Percentiles rank a stretch among this genome's conserved stretches.
phyloP scores from a whole-genome alignment of 2,888 invertebrate genomes.

The Eulithis testata region DNA sequence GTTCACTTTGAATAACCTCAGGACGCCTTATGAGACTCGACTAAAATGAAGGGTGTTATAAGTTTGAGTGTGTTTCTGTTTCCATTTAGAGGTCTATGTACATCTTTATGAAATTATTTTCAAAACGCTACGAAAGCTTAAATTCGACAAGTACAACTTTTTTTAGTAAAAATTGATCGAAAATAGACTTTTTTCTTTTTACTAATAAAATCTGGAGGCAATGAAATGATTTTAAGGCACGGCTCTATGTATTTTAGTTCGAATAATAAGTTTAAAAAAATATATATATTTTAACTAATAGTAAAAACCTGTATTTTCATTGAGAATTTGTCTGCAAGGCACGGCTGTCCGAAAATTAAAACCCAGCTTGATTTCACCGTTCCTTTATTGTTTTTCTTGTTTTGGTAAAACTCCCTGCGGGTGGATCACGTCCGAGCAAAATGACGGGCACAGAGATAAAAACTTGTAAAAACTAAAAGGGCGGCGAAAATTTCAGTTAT shows the following conservation, averaged over 20 bases:
- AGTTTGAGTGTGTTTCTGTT: too few species aligned
- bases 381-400: slow-evolving; percentile 21
- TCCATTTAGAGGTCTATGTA: too few species aligned
- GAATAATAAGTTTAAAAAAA: neutral
- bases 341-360: slow-evolving; percentile 8
- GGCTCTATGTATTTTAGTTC: too few species aligned
- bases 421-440: slow-evolving; percentile 20
- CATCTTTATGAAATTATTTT: too few species aligned
- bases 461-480: slow-evolving; percentile 33
- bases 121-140: too few species aligned
- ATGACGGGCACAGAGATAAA: slow-evolving; percentile 26
- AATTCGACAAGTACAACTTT: too few species aligned
- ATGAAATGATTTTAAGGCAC: too few species aligned
- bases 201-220: too few species aligned
- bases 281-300: neutral
- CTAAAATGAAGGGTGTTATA: neutral
- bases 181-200: too few species aligned
- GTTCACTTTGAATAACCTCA: neutral
- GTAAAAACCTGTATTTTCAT: neutral
- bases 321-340: neutral
- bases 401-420: slow-evolving; percentile 9
- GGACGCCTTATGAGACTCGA: neutral
- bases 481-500: slow-evolving; percentile 25
- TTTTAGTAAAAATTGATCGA: too few species aligned
- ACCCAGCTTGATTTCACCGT: neutral